Percentiles rank a stretch among this genome's conserved stretches.
Conservation (phyloP, 2,888 invertebrate species). For the Cactoblastis cactorum region DNA sequence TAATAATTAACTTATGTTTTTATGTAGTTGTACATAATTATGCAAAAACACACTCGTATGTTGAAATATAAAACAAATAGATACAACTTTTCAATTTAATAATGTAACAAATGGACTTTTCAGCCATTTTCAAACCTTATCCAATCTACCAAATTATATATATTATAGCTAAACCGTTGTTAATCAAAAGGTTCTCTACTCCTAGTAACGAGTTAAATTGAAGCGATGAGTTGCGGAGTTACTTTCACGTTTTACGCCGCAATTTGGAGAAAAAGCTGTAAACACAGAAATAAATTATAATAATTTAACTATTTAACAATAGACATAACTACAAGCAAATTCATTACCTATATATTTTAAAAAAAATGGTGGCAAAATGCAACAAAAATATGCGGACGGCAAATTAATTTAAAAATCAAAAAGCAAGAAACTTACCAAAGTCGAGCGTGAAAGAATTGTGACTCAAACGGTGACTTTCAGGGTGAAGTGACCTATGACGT, state of each 20-base stretch:
- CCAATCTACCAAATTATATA: constrained; percentile 6
- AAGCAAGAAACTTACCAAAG: constrained; percentile 46
- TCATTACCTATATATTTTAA: neutral
- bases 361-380: neutral
- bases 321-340: neutral
- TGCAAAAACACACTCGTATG: neutral
- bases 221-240: constrained; percentile 23
- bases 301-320: constrained; percentile 7
- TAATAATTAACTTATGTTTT: neutral
- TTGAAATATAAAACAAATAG: neutral
- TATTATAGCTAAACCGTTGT: neutral
- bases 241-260: constrained; percentile 60
- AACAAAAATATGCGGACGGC: constrained; percentile 1
- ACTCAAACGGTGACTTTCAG: constrained; percentile 21
- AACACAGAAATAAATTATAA: constrained; percentile 25
- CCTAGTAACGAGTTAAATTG: constrained; percentile 15
- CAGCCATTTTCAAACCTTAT: neutral
- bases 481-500: constrained; percentile 1
- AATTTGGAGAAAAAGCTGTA: constrained; percentile 72
- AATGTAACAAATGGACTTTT: neutral
- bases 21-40: constrained; percentile 1
- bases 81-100: neutral
- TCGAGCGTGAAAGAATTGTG: constrained; percentile 28
- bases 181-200: constrained; percentile 11
- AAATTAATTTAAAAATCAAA: constrained; percentile 8